Evolutionary conservation across 2,797 vertebrate genomes (phyloP).

Genomic region (Peromyscus melanophrys): DNA sequence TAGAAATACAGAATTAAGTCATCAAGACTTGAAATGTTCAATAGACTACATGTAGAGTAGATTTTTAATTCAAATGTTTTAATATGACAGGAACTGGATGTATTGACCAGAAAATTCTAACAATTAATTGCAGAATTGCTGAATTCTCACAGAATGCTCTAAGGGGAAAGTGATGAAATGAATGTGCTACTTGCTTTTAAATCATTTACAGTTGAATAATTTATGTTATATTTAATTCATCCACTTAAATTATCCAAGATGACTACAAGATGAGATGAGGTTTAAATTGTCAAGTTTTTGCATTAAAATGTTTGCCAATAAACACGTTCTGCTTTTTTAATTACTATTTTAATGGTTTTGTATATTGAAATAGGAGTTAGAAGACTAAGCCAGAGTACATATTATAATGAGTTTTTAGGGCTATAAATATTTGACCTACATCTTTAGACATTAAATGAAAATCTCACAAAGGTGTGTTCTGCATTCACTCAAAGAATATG

Average conservation of each 20-base stretch:
- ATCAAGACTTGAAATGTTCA: constrained; percentile 82
- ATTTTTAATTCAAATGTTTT: constrained; percentile 73
- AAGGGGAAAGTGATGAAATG: constrained; percentile 74
- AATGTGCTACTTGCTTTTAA: constrained; percentile 79
- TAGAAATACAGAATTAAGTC: constrained; percentile 78
- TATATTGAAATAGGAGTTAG: constrained; percentile 35
- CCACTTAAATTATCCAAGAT: constrained; percentile 77
- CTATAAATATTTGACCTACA: constrained; percentile 72
- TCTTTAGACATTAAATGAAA: constrained; percentile 56
- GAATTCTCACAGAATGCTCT: constrained; percentile 75
- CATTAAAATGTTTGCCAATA: constrained; percentile 78
- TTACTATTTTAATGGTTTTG: constrained; percentile 68
- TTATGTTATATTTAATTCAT: constrained; percentile 81
- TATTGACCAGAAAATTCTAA: constrained; percentile 80
- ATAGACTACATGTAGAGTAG: constrained; percentile 68
- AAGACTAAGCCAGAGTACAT: constrained; percentile 22
- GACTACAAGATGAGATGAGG: constrained; percentile 68
- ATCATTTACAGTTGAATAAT: constrained; percentile 83
- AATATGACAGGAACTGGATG: constrained; percentile 73
- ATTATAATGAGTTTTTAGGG: constrained; percentile 46
- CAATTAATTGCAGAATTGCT: constrained; percentile 79
- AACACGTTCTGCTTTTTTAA: constrained; percentile 61
- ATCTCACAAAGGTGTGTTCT: background rate
- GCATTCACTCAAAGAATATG: constrained; percentile 45
- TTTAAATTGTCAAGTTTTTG: constrained; percentile 74